A percentile compares a stretch with the other conserved stretches of the same genome.
Evolutionary conservation across 2,797 vertebrate species (phyloP).

Genomic region (Helostoma temminkii): DNA sequence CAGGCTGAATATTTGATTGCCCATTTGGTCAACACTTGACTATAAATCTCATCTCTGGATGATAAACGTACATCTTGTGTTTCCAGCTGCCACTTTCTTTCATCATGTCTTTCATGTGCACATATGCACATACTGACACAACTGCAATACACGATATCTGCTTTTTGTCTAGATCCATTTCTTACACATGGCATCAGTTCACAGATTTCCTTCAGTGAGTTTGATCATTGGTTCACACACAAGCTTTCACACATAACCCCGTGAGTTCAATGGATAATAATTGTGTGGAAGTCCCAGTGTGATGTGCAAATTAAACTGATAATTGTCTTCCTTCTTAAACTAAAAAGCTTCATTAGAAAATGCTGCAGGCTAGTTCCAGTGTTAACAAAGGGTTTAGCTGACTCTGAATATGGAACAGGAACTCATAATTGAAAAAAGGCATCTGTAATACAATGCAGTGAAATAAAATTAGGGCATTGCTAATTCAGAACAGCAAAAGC

Average conservation of each 20-base stretch:
- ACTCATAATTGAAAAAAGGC: slow-evolving; percentile 33
- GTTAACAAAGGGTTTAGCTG: slow-evolving; percentile 31
- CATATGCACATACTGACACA: slow-evolving; percentile 31
- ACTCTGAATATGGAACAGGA: slow-evolving; percentile 26
- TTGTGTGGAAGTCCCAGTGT: slow-evolving; percentile 1
- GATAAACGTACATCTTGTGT: slow-evolving; percentile 38
- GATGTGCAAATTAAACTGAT: slow-evolving; percentile 38
- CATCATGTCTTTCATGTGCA: slow-evolving; percentile 44
- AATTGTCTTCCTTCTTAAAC: slow-evolving; percentile 40
- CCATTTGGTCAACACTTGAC: slow-evolving; percentile 71
- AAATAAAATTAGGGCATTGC: slow-evolving; percentile 20
- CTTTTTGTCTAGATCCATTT: slow-evolving; percentile 7
- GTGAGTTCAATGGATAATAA: slow-evolving; percentile 24
- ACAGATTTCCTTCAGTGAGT: neutral
- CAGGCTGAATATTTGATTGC: slow-evolving; percentile 32
- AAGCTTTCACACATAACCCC: neutral
- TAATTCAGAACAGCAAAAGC: slow-evolving; percentile 39
- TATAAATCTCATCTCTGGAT: slow-evolving; percentile 53
- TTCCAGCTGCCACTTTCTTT: slow-evolving; percentile 54
- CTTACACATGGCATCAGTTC: slow-evolving; percentile 24
- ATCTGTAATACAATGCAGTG: slow-evolving; percentile 19
- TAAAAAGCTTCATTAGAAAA: slow-evolving; percentile 40
- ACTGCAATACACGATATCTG: slow-evolving; percentile 6
- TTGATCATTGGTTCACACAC: slow-evolving; percentile 22
- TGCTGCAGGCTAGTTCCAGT: slow-evolving; percentile 15